Evolutionary conservation across 2,797 vertebrate genomes (phyloP).

Genomic region (Gouania willdenowi): DNA sequence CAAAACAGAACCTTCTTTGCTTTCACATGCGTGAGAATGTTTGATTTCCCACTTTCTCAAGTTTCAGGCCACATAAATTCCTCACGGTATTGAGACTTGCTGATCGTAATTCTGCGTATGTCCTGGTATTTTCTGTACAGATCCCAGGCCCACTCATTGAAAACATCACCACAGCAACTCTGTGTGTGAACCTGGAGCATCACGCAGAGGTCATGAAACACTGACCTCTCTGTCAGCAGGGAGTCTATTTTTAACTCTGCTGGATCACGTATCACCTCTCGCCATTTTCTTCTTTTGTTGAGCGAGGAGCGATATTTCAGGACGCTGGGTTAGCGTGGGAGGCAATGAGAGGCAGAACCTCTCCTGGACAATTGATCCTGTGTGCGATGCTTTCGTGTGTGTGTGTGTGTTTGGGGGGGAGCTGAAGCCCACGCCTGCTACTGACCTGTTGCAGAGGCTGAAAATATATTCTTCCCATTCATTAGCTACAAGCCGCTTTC

Average conservation of each 20-base stretch:
- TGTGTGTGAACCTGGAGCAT: constrained; percentile 48
- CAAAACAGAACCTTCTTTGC: constrained; percentile 24
- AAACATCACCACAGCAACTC: constrained; percentile 13
- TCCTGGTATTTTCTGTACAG: neutral
- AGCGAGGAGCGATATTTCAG: constrained; percentile 50
- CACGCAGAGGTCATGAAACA: constrained; percentile 40
- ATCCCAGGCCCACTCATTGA: neutral
- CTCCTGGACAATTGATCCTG: constrained; percentile 24
- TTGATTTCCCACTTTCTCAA: constrained; percentile 43
- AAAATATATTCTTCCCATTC: constrained; percentile 23
- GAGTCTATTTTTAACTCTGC: constrained; percentile 73
- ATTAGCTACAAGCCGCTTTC: constrained; percentile 71
- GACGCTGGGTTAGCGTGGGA: constrained; percentile 42
- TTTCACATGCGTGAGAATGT: constrained; percentile 44
- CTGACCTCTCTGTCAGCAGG: constrained; percentile 54
- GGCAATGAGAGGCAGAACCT: constrained; percentile 25
- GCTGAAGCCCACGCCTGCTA: constrained; percentile 8
- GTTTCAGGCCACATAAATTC: constrained; percentile 21
- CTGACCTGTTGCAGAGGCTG: constrained; percentile 21
- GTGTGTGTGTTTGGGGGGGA: neutral
- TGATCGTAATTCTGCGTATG: neutral
- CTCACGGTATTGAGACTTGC: constrained; percentile 8
- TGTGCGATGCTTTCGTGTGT: neutral
- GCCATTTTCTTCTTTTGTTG: constrained; percentile 49
- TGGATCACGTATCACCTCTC: constrained; percentile 62